phyloP scores from a whole-genome alignment of 2,888 invertebrate species.

The Thysanoteuthis rhombus region DNA sequence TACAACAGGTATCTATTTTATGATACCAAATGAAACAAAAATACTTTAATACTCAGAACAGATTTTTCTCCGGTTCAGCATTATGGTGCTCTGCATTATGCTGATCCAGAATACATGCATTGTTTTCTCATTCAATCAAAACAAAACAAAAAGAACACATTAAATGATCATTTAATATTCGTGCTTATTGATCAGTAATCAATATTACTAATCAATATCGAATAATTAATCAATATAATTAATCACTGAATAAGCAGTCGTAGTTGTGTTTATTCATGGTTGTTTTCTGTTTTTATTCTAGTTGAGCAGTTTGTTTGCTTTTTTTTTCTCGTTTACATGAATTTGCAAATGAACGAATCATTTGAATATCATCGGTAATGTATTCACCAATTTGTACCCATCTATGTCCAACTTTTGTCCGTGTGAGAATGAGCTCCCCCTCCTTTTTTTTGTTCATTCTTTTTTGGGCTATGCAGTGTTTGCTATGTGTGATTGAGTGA shows the following conservation, averaged over 20 bases:
- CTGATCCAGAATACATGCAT: not conserved
- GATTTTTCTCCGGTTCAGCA: not conserved
- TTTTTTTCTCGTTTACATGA: not conserved
- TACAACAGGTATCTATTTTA: not conserved
- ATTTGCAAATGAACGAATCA: not conserved
- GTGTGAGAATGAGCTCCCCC: no score
- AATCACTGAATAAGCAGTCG: not conserved
- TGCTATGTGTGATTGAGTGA: not conserved
- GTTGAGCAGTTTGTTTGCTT: not conserved
- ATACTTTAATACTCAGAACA: not conserved
- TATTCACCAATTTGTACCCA: not conserved
- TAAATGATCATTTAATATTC: not conserved
- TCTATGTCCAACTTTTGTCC: no score
- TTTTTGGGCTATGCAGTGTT: not conserved
- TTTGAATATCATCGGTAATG: not conserved
- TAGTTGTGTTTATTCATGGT: not conserved
- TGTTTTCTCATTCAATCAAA: not conserved
- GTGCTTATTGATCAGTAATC: not conserved
- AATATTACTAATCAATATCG: not conserved
- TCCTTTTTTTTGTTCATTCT: no score
- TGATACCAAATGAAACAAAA: not conserved
- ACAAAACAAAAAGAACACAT: not conserved
- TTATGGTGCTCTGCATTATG: not conserved
- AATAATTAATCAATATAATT: not conserved
- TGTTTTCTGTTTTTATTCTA: not conserved